A percentile compares a stretch with the other conserved stretches of the same genome.
Evolutionary conservation across 37 sponge, comb jelly and placozoan species (phyloP).

Genomic region (Cladorhizidae sp.): DNA sequence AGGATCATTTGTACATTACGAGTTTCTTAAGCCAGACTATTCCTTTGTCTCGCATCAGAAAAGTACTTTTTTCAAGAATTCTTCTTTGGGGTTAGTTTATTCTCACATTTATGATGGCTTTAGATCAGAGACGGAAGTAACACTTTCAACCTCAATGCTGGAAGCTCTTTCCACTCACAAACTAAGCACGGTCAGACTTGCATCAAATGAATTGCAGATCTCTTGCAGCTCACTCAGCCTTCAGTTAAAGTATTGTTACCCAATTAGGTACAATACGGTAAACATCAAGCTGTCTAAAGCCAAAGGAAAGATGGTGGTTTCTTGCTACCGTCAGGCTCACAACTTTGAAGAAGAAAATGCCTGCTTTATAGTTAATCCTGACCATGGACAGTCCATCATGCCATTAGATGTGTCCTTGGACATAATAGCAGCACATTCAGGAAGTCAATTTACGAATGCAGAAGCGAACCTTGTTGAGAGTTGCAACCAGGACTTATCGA

Average conservation of each 20-base stretch:
- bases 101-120: conserved; percentile 17
- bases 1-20: background rate
- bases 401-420: background rate
- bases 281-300: background rate
- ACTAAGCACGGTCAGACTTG: background rate
- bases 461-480: no score
- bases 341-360: background rate
- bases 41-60: background rate
- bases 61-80: no score
- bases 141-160: background rate
- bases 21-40: background rate
- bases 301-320: background rate
- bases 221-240: background rate
- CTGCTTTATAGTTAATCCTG: background rate
- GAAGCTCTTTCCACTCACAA: background rate
- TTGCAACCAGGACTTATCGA: no score
- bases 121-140: conserved; percentile 1
- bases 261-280: background rate
- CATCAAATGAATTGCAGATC: background rate
- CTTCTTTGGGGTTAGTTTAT: background rate
- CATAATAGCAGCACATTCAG: no score
- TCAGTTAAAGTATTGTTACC: conserved; percentile 3
- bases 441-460: no score
- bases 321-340: background rate
- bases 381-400: background rate